A percentile compares a stretch with the other conserved stretches of the same genome.
These are phyloP conservation scores for Platycheirus rosarum DNA, from an alignment of 2,888 invertebrate species.

Conservation along the genomic window DNA sequence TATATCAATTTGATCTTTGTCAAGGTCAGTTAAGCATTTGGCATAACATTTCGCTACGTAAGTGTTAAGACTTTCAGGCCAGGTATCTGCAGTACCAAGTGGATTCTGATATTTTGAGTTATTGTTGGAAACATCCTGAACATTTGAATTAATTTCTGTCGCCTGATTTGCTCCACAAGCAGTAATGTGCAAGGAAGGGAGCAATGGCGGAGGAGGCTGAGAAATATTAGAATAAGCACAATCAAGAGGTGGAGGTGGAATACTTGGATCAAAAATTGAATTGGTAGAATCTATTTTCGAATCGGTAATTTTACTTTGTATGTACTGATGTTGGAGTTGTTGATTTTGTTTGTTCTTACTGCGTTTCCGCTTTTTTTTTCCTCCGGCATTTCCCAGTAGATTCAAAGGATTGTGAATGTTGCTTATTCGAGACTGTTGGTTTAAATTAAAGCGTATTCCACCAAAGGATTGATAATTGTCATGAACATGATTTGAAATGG, in stretches of 20 bases:
- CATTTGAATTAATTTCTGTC: too few species aligned
- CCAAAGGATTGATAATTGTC: constrained; percentile 81
- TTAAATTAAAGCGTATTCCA: constrained; percentile 84
- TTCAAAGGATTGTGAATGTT: constrained; percentile 79
- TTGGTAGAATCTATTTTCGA: constrained; percentile 28
- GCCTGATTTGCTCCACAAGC: too few species aligned
- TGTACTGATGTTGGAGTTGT: constrained; percentile 77
- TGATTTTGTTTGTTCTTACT: constrained; percentile 85
- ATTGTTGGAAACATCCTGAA: constrained; percentile 60
- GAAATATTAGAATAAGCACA: constrained; percentile 78
- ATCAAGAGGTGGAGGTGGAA: constrained; percentile 54
- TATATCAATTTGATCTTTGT: constrained; percentile 96
- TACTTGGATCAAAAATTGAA: constrained; percentile 58
- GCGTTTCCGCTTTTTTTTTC: constrained; percentile 90
- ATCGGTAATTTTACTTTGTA: constrained; percentile 75
- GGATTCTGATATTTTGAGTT: constrained; percentile 82
- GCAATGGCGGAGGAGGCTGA: constrained; percentile 80
- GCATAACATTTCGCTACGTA: constrained; percentile 97
- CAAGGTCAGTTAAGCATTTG: constrained; percentile 92
- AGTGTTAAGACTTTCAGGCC: constrained; percentile 91
- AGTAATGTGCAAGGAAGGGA: constrained; percentile 59
- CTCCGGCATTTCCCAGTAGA: constrained; percentile 59
- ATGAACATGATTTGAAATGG: constrained; percentile 29
- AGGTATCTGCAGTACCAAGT: constrained; percentile 86
- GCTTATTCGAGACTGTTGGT: constrained; percentile 82